Conservation (phyloP, 2,888 invertebrate genomes). For the Drosophila multiciliata region DNA sequence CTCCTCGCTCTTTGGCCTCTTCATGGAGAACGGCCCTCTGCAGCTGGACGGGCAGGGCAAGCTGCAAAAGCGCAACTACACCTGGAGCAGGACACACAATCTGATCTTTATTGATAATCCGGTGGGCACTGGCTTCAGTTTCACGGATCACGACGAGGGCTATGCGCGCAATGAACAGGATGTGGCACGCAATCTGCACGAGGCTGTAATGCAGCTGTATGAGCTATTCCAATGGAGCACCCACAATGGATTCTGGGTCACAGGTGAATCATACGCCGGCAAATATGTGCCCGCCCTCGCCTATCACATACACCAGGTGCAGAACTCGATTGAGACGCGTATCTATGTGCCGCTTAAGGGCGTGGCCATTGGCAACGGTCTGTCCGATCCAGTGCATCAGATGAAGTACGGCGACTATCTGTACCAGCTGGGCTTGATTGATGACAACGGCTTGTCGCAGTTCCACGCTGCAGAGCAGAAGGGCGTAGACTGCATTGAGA, state of each 20-base stretch:
- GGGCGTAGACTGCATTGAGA: slow-evolving; percentile 87
- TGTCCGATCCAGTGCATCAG: slow-evolving; percentile 92
- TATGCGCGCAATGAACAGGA: slow-evolving; percentile 92
- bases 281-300: slow-evolving; percentile 90
- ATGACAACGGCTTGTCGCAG: slow-evolving; percentile 86
- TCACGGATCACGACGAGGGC: slow-evolving; percentile 91
- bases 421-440: slow-evolving; percentile 90
- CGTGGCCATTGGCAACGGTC: slow-evolving; percentile 90
- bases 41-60: slow-evolving; percentile 85
- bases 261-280: slow-evolving; percentile 96
- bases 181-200: slow-evolving; percentile 92
- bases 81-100: slow-evolving; percentile 91
- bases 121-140: slow-evolving; percentile 96
- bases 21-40: slow-evolving; percentile 94
- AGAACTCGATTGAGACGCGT: slow-evolving; percentile 81
- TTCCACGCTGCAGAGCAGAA: slow-evolving; percentile 87
- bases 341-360: slow-evolving; percentile 84
- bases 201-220: slow-evolving; percentile 92
- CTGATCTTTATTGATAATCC: slow-evolving; percentile 97
- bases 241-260: slow-evolving; percentile 92
- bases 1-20: slow-evolving; percentile 91
- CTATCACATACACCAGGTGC: slow-evolving; percentile 87
- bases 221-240: slow-evolving; percentile 91
- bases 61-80: slow-evolving; percentile 88
- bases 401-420: slow-evolving; percentile 91